These are phyloP conservation scores for Drosophila sechellia DNA, from an alignment of 1,140 invertebrate species.

Conservation along the genomic window DNA sequence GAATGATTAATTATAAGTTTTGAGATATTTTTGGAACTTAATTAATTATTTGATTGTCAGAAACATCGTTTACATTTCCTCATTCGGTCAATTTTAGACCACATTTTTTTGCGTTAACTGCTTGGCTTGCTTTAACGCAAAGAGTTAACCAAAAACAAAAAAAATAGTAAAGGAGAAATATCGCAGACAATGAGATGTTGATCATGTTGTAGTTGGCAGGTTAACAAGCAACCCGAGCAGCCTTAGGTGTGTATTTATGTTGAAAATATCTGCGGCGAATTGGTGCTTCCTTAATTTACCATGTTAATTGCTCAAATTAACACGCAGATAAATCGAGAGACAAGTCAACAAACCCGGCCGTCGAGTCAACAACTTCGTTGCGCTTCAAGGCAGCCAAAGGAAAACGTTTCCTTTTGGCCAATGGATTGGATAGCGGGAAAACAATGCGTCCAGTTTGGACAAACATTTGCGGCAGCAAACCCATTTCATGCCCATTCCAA, in stretches of 20 bases:
- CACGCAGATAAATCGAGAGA: conserved; percentile 64
- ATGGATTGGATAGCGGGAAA: conserved; percentile 10
- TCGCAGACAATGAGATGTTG: conserved; percentile 46
- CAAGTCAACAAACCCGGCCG: conserved; percentile 42
- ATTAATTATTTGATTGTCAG: conserved; percentile 17
- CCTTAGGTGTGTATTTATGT: conserved; percentile 51
- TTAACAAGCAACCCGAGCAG: conserved; percentile 46
- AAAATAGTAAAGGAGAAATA: conserved; percentile 5
- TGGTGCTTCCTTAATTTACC: conserved; percentile 70
- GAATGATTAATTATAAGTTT: conserved; percentile 27
- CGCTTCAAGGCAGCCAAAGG: conserved; percentile 38
- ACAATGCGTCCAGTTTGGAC: conserved; percentile 41
- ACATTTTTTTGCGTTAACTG: conserved; percentile 8
- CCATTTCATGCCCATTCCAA: conserved; percentile 33
- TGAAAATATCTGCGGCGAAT: conserved; percentile 44
- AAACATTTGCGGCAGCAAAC: conserved; percentile 43
- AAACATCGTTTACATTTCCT: conserved; percentile 18
- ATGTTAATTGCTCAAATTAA: conserved; percentile 70
- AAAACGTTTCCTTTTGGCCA: conserved; percentile 43
- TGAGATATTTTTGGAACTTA: conserved; percentile 7
- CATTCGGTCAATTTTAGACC: conserved; percentile 16
- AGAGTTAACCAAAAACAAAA: conserved; percentile 20
- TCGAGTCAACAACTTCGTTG: conserved; percentile 47
- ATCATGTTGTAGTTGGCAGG: conserved; percentile 57
- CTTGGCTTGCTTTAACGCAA: conserved; percentile 16